These are phyloP conservation scores for Bolinopsis microptera DNA, from an alignment of 37 sponge, comb jelly and placozoan species.

Conservation along the genomic window DNA sequence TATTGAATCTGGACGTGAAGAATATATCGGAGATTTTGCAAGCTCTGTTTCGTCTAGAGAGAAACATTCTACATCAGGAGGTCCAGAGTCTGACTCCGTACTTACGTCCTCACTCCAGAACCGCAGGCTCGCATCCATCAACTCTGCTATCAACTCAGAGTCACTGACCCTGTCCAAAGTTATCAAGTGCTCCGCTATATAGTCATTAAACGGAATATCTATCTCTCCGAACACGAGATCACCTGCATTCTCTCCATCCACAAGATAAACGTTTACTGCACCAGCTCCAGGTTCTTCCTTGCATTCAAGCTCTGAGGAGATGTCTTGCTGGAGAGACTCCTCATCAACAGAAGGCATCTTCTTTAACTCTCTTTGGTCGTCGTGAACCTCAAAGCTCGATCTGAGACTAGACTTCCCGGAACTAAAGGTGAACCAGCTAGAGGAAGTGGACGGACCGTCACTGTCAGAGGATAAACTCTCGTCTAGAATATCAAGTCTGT, in stretches of 20 bases:
- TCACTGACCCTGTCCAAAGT: neutral
- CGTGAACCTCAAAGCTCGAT: neutral
- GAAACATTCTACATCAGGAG: neutral
- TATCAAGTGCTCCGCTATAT: neutral
- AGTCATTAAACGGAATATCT: neutral
- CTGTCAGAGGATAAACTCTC: neutral
- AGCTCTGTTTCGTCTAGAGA: neutral
- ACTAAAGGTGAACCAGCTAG: neutral
- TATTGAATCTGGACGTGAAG: neutral
- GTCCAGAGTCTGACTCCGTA: neutral
- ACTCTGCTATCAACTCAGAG: neutral
- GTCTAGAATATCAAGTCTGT: neutral
- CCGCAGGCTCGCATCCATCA: neutral
- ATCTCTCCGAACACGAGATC: conserved; percentile 2
- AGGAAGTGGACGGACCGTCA: neutral
- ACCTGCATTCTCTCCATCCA: conserved; percentile 24
- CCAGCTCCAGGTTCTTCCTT: neutral
- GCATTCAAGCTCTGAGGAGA: neutral
- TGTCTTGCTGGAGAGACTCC: neutral
- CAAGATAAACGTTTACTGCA: neutral
- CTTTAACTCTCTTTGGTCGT: neutral
- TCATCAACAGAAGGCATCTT: neutral
- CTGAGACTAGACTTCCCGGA: neutral
- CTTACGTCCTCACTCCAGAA: neutral
- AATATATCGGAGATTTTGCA: neutral